phyloP scores from a whole-genome alignment of 1,140 invertebrate genomes.

The Dysdera silvatica region DNA sequence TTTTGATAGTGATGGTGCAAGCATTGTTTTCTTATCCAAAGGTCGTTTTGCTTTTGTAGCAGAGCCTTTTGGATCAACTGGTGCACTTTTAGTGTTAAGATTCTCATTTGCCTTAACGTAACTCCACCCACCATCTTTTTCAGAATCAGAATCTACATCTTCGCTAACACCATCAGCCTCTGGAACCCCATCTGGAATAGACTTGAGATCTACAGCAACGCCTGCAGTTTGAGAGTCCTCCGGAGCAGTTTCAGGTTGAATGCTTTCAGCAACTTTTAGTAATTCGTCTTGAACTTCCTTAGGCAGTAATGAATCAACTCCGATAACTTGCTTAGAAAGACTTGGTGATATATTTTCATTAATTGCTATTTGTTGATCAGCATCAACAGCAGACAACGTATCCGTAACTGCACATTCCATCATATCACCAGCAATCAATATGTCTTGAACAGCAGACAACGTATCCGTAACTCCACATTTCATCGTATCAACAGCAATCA shows the following conservation, averaged over 20 bases:
- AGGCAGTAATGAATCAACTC: background rate
- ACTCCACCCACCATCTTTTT: constrained; percentile 32
- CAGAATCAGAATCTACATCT: constrained; percentile 31
- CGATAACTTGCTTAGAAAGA: too few relatives aligned
- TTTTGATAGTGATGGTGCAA: background rate
- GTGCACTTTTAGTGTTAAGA: background rate
- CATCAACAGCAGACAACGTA: too few relatives aligned
- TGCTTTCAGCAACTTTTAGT: background rate
- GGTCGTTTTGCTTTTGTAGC: too few relatives aligned
- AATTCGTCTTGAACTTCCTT: background rate
- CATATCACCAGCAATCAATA: too few relatives aligned
- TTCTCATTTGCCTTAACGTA: constrained; percentile 21
- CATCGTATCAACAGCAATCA: too few relatives aligned
- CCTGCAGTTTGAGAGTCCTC: constrained; percentile 13
- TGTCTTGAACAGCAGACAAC: too few relatives aligned
- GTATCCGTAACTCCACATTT: too few relatives aligned
- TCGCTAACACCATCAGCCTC: constrained; percentile 32
- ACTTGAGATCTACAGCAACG: constrained; percentile 17
- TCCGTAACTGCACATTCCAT: too few relatives aligned
- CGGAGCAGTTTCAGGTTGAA: background rate
- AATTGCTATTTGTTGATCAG: too few relatives aligned
- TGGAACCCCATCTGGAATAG: constrained; percentile 25
- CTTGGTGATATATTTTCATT: too few relatives aligned
- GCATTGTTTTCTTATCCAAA: background rate
- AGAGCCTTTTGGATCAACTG: background rate